These are phyloP conservation scores for Antechinus flavipes DNA, from an alignment of 2,113 vertebrate species.

Conservation along the genomic window DNA sequence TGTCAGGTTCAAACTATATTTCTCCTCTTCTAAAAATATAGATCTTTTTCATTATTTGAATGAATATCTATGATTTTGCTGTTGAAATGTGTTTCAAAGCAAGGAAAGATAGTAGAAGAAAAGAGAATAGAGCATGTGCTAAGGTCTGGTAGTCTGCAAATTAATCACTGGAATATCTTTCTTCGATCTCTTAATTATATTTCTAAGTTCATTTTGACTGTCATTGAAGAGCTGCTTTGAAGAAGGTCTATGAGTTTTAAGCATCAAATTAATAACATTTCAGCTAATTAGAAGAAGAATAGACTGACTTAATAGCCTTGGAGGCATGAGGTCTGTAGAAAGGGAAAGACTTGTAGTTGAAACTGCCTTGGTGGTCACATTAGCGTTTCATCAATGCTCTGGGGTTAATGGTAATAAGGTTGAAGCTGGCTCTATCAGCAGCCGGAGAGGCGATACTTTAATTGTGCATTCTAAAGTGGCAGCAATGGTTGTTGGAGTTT, in stretches of 20 bases:
- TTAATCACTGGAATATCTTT: conserved; percentile 53
- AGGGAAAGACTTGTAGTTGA: conserved; percentile 34
- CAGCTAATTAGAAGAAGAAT: conserved; percentile 69
- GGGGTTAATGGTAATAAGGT: conserved; percentile 11
- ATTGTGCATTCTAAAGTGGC: conserved; percentile 41
- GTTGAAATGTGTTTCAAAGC: conserved; percentile 17
- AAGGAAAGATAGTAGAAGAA: conserved; percentile 34
- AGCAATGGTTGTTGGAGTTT: conserved; percentile 56
- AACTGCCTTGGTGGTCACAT: conserved; percentile 61
- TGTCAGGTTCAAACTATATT: background rate
- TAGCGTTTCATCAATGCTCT: conserved; percentile 53
- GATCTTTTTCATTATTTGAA: background rate
- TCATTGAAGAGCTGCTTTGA: conserved; percentile 54
- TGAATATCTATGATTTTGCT: background rate
- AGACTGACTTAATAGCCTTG: conserved; percentile 58
- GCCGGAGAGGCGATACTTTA: background rate
- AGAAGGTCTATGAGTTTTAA: conserved; percentile 62
- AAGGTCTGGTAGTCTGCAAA: conserved; percentile 50
- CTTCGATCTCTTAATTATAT: conserved; percentile 64
- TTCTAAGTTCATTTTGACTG: conserved; percentile 54
- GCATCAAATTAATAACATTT: conserved; percentile 70
- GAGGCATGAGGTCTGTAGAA: conserved; percentile 48
- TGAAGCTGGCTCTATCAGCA: conserved; percentile 14
- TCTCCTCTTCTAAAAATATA: background rate
- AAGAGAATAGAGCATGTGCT: background rate